Conservation (phyloP, 2,797 vertebrate genomes). For the Naso thynnoides region DNA sequence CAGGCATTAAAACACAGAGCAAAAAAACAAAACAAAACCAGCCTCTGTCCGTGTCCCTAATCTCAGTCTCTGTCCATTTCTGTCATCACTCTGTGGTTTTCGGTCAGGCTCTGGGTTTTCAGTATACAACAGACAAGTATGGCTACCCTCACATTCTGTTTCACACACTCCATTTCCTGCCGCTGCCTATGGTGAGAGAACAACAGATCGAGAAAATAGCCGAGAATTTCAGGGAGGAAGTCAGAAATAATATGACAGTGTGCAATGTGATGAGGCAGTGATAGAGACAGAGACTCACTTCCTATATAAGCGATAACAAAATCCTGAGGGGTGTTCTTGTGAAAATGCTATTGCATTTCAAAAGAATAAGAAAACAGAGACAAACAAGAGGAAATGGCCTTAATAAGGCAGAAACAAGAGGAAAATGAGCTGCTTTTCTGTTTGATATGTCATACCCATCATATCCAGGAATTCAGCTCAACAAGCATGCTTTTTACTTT, state of each 20-base stretch:
- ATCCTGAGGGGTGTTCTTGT: constrained; percentile 33
- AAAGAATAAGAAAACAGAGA: constrained; percentile 12
- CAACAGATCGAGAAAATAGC: constrained; percentile 13
- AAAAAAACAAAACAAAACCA: background rate
- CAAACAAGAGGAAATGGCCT: constrained; percentile 21
- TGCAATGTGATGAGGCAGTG: constrained; percentile 19
- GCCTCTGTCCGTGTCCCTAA: constrained; percentile 13
- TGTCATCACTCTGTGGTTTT: constrained; percentile 43
- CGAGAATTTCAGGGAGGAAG: constrained; percentile 33
- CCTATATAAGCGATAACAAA: constrained; percentile 26
- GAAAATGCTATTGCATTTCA: constrained; percentile 10
- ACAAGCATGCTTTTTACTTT: constrained; percentile 1
- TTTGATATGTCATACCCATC: constrained; percentile 19
- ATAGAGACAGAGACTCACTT: constrained; percentile 46
- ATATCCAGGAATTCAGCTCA: constrained; percentile 9
- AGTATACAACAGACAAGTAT: constrained; percentile 58
- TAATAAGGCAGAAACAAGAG: constrained; percentile 20
- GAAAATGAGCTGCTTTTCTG: constrained; percentile 16
- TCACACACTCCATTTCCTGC: constrained; percentile 66
- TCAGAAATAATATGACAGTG: constrained; percentile 37
- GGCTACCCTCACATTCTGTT: constrained; percentile 70
- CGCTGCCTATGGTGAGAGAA: constrained; percentile 46
- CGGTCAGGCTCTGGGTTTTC: constrained; percentile 40
- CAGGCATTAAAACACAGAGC: background rate
- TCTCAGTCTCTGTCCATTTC: constrained; percentile 24